Percentiles rank a stretch among this genome's conserved stretches.
Evolutionary conservation across 2,797 vertebrate genomes (phyloP).

Genomic region (Molossus alvarezi): DNA sequence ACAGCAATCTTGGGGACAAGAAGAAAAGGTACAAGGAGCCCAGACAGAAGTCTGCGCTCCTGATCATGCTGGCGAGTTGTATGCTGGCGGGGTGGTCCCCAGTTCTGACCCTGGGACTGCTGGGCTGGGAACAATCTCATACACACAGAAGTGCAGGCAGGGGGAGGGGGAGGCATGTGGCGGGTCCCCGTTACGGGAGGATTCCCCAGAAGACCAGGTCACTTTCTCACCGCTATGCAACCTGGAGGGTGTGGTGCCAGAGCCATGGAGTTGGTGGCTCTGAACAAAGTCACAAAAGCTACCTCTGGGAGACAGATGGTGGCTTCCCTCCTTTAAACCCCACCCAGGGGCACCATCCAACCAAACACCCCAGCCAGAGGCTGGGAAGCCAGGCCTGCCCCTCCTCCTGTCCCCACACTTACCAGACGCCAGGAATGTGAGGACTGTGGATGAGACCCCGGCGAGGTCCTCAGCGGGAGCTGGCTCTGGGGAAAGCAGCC

Average conservation of each 20-base stretch:
- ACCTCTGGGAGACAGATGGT: neutral
- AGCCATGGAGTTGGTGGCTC: neutral
- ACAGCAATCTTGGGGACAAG: neutral
- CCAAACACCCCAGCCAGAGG: neutral
- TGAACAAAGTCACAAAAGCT: neutral
- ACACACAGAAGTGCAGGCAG: neutral
- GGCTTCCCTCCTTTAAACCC: neutral
- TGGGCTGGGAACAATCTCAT: neutral
- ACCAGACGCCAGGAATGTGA: neutral
- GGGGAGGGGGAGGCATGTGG: fast-evolving
- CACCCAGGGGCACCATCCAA: neutral
- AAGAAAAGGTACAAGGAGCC: neutral
- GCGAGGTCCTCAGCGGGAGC: neutral
- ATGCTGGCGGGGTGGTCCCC: neutral
- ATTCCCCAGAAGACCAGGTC: neutral
- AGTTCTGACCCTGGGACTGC: neutral
- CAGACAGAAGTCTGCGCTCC: neutral
- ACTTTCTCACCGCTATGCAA: neutral
- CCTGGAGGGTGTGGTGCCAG: neutral
- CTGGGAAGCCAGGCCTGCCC: neutral
- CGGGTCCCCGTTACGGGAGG: neutral
- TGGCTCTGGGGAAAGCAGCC: neutral
- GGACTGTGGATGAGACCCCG: neutral
- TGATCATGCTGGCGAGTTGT: too few relatives aligned
- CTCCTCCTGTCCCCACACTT: neutral